Conservation (phyloP, 2,888 invertebrate species). For the Fissipunctia ypsillon region DNA sequence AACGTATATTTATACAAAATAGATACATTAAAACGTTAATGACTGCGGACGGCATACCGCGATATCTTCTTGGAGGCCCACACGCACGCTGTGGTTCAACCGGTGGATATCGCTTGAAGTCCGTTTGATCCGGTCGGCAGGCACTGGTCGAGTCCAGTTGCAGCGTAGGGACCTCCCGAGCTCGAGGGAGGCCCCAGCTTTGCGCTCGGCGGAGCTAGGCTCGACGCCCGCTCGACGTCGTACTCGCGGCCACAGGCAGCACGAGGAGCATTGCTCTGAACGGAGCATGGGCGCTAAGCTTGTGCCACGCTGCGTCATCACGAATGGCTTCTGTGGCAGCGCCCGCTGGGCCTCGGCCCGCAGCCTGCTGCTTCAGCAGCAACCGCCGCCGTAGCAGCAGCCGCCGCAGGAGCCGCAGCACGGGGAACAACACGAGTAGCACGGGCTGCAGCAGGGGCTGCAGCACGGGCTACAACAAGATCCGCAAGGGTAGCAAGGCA, state of each 20-base stretch:
- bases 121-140: conserved; percentile 36
- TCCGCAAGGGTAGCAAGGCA: conserved; percentile 74
- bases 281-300: conserved; percentile 55
- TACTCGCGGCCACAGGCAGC: conserved; percentile 53
- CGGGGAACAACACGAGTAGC: conserved; percentile 73
- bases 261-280: conserved; percentile 57
- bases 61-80: conserved; percentile 51
- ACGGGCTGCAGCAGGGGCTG: conserved; percentile 71
- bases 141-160: conserved; percentile 35
- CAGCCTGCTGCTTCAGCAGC: conserved; percentile 44
- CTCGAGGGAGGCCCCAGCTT: conserved; percentile 53
- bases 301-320: conserved; percentile 32
- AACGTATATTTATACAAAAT: conserved; percentile 73
- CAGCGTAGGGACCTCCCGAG: conserved; percentile 56
- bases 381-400: conserved; percentile 66
- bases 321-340: conserved; percentile 20
- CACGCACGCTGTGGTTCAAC: conserved; percentile 34
- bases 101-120: conserved; percentile 29
- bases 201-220: conserved; percentile 51
- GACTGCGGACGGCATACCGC: conserved; percentile 56
- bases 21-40: conserved; percentile 64
- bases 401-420: conserved; percentile 76
- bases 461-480: conserved; percentile 72
- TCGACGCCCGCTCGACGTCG: conserved; percentile 52
- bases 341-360: conserved; percentile 14